Percentiles rank a stretch among this genome's conserved stretches.
These are phyloP conservation scores for Sebastes kiyomatsui DNA, from an alignment of 2,797 vertebrate genomes.

Conservation along the genomic window DNA sequence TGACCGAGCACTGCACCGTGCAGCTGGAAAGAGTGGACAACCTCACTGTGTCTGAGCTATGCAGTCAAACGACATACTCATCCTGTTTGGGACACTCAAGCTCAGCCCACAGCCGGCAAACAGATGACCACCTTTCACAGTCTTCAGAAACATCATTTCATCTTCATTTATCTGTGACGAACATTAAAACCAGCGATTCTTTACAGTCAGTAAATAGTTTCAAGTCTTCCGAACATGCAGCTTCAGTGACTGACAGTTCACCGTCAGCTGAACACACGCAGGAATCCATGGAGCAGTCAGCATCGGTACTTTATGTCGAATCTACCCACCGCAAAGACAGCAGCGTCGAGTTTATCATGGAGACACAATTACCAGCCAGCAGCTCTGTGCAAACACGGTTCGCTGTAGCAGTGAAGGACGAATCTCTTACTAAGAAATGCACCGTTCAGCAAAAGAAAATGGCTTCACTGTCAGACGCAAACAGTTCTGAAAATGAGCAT, in stretches of 20 bases:
- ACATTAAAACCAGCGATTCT: background rate
- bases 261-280: background rate
- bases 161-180: background rate
- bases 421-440: conserved; percentile 9
- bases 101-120: background rate
- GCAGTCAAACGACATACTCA: conserved; percentile 44
- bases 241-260: background rate
- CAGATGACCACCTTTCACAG: background rate
- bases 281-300: background rate
- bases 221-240: background rate
- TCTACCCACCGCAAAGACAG: background rate
- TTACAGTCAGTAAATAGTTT: background rate
- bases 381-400: background rate
- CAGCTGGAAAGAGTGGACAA: conserved; percentile 50
- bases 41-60: conserved; percentile 25
- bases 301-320: background rate
- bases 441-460: background rate
- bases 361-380: background rate
- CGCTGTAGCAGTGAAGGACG: background rate
- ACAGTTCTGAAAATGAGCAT: background rate
- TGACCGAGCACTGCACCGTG: conserved; percentile 53
- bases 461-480: background rate
- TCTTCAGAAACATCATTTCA: background rate
- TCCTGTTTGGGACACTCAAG: conserved; percentile 50
- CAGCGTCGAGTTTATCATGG: background rate